Evolutionary conservation across 2,888 invertebrate species (phyloP).

Genomic region (Acrobasis consociella): DNA sequence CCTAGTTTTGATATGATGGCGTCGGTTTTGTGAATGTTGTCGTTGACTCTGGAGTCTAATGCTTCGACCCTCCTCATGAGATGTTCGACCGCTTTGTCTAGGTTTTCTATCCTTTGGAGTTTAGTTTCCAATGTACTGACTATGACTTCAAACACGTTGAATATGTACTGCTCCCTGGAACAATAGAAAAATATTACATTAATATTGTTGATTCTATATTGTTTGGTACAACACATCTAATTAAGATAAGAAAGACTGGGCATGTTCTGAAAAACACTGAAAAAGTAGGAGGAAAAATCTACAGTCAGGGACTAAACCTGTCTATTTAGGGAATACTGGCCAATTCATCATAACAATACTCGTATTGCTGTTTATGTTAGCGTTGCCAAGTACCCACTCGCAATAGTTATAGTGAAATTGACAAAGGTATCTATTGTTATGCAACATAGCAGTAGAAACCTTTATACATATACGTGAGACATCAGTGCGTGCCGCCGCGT

Average conservation of each 20-base stretch:
- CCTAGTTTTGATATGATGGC: constrained; percentile 90
- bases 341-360: background rate
- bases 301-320: background rate
- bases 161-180: constrained; percentile 93
- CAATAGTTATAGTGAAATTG: constrained; percentile 42
- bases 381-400: background rate
- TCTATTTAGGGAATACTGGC: too few relatives aligned
- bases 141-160: constrained; percentile 95
- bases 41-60: constrained; percentile 90
- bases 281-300: background rate
- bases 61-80: constrained; percentile 93
- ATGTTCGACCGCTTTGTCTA: constrained; percentile 94
- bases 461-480: constrained; percentile 31
- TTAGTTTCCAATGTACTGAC: constrained; percentile 94
- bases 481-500: constrained; percentile 19
- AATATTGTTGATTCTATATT: background rate
- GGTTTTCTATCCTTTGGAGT: constrained; percentile 92
- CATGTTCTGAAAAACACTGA: background rate
- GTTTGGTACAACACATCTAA: too few relatives aligned
- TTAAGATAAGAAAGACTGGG: background rate
- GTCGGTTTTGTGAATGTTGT: constrained; percentile 93
- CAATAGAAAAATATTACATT: constrained; percentile 46
- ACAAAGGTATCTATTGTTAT: constrained; percentile 43
- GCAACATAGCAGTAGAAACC: constrained; percentile 56
- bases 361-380: background rate